A percentile compares a stretch with the other conserved stretches of the same genome.
These are phyloP conservation scores for Cyphomyrus plagiostoma DNA, from an alignment of 2,113 vertebrate species.

Conservation along the genomic window DNA sequence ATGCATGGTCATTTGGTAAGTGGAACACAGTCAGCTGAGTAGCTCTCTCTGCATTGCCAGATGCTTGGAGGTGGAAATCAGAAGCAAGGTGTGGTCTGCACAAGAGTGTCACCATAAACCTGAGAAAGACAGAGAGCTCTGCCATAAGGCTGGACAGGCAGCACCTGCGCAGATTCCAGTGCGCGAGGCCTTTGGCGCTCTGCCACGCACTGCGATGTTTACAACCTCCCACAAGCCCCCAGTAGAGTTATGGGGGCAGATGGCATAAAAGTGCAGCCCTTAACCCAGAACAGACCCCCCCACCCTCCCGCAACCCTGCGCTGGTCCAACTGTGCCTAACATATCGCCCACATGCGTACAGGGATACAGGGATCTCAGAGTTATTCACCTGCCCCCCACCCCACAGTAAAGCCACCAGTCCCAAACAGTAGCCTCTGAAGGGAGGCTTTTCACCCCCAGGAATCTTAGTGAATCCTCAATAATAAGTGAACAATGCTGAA, in stretches of 20 bases:
- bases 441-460: neutral
- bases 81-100: neutral
- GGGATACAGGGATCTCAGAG: neutral
- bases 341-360: neutral
- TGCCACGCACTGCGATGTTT: neutral
- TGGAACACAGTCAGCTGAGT: neutral
- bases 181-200: neutral
- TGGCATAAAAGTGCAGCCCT: neutral
- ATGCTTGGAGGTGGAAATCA: neutral
- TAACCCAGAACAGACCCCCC: neutral
- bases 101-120: neutral
- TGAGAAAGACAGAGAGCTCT: neutral
- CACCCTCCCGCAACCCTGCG: neutral
- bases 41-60: neutral
- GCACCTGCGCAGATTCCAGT: neutral
- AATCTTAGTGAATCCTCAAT: neutral
- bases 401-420: neutral
- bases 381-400: neutral
- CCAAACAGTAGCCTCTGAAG: neutral
- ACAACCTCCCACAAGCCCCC: neutral
- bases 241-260: neutral
- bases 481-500: neutral
- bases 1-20: neutral
- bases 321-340: neutral
- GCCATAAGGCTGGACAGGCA: neutral